Percentiles rank a stretch among this genome's conserved stretches.
These are phyloP conservation scores for Urocyon cinereoargenteus DNA, from an alignment of 2,797 vertebrate genomes.

Conservation along the genomic window DNA sequence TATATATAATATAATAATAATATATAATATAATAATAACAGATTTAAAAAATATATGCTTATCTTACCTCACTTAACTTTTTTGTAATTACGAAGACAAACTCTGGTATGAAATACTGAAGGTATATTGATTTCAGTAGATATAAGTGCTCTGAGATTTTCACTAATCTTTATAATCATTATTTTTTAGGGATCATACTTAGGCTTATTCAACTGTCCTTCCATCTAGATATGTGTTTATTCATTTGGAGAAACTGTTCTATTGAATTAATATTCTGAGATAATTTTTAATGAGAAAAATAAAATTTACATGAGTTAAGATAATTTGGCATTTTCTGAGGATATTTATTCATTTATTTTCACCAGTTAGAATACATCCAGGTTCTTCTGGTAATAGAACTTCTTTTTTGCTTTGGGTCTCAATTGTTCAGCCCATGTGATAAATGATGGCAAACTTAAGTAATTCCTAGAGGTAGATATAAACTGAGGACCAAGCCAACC, in stretches of 20 bases:
- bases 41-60: conserved; percentile 8
- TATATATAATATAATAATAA: no score
- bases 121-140: not conserved
- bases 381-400: not conserved
- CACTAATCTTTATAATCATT: not conserved
- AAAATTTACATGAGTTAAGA: not conserved
- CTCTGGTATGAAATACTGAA: not conserved
- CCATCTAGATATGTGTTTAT: not conserved
- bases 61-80: not conserved
- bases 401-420: not conserved
- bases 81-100: not conserved
- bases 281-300: not conserved
- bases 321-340: not conserved
- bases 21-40: not conserved
- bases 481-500: not conserved
- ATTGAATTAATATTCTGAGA: not conserved
- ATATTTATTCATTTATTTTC: not conserved
- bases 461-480: fast-evolving
- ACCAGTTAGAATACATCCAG: not conserved
- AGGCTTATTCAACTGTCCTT: not conserved
- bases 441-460: not conserved
- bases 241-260: not conserved
- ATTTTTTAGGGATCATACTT: not conserved
- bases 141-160: not conserved
- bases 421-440: not conserved